These are phyloP conservation scores for Denticeps clupeoides DNA, from an alignment of 2,797 vertebrate genomes.

Conservation along the genomic window DNA sequence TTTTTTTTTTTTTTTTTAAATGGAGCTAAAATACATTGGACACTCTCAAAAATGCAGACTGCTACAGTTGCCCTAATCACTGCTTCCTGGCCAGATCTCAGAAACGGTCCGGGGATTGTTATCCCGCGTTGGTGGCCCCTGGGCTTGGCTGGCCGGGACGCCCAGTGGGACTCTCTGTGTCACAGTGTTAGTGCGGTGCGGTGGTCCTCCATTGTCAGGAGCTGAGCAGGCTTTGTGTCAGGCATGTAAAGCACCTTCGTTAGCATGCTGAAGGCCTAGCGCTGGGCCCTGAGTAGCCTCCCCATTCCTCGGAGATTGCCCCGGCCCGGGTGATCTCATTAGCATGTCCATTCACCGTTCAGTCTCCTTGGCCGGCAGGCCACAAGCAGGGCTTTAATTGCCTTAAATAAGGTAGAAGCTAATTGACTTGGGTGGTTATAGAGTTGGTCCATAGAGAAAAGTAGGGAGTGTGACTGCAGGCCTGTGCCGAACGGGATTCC, in stretches of 20 bases:
- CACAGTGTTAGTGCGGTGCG: constrained; percentile 16
- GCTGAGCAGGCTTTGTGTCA: constrained; percentile 18
- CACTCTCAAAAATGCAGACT: too few species aligned
- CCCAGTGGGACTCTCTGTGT: too few species aligned
- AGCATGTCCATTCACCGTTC: background rate
- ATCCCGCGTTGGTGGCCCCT: constrained; percentile 15
- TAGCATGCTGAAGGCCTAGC: constrained; percentile 20
- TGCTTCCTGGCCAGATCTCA: too few species aligned
- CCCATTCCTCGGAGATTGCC: constrained; percentile 10
- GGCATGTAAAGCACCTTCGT: constrained; percentile 18
- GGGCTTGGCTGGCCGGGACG: too few species aligned
- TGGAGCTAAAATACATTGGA: too few species aligned
- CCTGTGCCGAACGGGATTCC: too few species aligned
- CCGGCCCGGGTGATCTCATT: background rate
- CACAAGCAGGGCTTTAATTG: constrained; percentile 2
- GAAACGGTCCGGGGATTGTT: too few species aligned
- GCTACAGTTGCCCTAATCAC: too few species aligned
- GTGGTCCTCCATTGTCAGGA: constrained; percentile 24
- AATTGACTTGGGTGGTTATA: constrained; percentile 1
- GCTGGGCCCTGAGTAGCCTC: constrained; percentile 11
- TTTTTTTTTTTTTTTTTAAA: too few species aligned
- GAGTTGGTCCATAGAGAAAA: background rate
- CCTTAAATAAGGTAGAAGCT: constrained; percentile 6
- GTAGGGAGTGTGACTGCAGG: too few species aligned
- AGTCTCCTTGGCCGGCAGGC: background rate